Percentiles rank a stretch among this genome's conserved stretches.
Conservation (phyloP, 1,140 invertebrate species). For the Chionoecetes opilio region DNA sequence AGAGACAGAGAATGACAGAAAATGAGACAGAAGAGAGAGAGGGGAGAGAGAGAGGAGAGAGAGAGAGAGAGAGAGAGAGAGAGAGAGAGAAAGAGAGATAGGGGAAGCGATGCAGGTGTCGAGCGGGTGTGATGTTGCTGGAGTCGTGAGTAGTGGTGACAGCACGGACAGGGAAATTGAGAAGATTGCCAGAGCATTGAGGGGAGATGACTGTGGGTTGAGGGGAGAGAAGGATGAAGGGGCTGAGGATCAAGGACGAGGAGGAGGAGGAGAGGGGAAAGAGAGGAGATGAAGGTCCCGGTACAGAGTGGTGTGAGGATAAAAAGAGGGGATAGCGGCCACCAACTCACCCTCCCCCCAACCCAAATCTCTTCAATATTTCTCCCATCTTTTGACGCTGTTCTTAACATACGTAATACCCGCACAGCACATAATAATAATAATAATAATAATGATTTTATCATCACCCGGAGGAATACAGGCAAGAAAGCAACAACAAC, state of each 20-base stretch:
- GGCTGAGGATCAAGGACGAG: background rate
- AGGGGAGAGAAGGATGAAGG: background rate
- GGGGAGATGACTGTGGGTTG: background rate
- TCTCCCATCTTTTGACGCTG: background rate
- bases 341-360: background rate
- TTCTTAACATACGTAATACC: background rate
- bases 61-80: conserved; percentile 58
- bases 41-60: conserved; percentile 23
- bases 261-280: conserved; percentile 24
- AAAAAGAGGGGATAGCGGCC: background rate
- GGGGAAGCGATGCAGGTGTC: background rate
- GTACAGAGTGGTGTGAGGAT: background rate
- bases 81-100: conserved; percentile 42
- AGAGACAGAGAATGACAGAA: background rate
- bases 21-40: background rate
- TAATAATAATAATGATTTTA: too few relatives aligned
- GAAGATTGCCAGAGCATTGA: background rate
- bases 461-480: too few relatives aligned
- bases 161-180: background rate
- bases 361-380: background rate
- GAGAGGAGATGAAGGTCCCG: background rate
- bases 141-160: background rate
- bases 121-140: conserved; percentile 8
- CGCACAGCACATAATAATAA: too few relatives aligned
- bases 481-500: too few relatives aligned